Evolutionary conservation across 1,140 invertebrate species (phyloP), one percentile per base, ranked within the genome.

Genomic region (Drosophila nannoptera): DNA sequence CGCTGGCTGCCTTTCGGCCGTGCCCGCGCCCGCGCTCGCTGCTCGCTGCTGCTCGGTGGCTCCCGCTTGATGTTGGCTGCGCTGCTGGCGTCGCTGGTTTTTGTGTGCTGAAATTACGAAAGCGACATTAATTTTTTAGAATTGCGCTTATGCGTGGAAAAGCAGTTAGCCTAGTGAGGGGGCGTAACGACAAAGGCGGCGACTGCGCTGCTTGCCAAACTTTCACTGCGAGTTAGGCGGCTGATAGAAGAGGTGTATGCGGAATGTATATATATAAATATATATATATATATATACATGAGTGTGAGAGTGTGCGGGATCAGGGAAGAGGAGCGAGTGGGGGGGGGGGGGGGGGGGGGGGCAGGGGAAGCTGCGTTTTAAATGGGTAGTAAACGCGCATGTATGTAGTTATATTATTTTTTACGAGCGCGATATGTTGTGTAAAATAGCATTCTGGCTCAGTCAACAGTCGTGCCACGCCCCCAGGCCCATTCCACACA

Each of bases 71-170:
- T 32, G 50, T 11, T 16, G 29, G 36, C 60, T 22, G 35, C 56
- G 53, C 53, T 55, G 60, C 45, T 53, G 38, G 12, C 52, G 22
- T 38, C 45, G 64, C 32, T 64, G 59, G 65, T 63, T 70, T 50
- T 67, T 78, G 78, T 71, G 76, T 77, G 73, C 69, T 80, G 69
- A 87, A 87, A 87, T 87, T 83, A 87, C 74, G 76, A 78, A 77
- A 80, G 84, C 74, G 78, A 84, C 78, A 87, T 84, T 87, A 84
- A 87, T 87, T 87, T 87, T 87, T 84, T 87, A 81, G 78, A 86
- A 86, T 86, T 74, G 74, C 76, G 80, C 76, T 77, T 84, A 83
- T 78, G 78, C 75, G 64, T 72, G 48, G 59, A 49, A 72, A 64
- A 72, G 64, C 62, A 60, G 64, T 70, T 62, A 68, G 63, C 54